Base-by-base conservation (phyloP, 2,888 invertebrate genomes). In the Drosophila barbarae region DNA sequence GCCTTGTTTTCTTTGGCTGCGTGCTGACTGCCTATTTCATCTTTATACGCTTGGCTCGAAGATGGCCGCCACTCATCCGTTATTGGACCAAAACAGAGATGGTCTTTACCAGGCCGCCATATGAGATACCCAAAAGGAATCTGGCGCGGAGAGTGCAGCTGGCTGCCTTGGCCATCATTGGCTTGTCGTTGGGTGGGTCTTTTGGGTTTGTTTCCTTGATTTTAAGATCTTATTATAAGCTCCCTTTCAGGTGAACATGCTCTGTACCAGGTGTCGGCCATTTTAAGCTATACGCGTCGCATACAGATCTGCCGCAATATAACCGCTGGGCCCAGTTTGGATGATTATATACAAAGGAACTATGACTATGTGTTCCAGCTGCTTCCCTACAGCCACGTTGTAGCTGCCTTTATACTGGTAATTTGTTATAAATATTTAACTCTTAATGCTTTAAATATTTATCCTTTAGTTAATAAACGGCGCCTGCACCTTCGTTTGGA, bases 401-500 rank as follows among this genome's bases (percentile, higher is more conserved):
- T 74, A 3, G 86, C 71, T 8, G 26, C 75, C 6, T 69, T 56
- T 23, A 59, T 84, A 8, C 36, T 88, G 84, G 89, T 86, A 71
- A 79, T 28, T 10, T 0, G 0, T n/a, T n/a, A 44, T 1, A 9
- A 47, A 12, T 26, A 12, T 13, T n/a, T 15, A 6, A n/a, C 7
- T 32, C 15, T 21, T 3, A n/a, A 23, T 46, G 1, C 2, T 10
- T 3, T 0, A n/a, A n/a, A n/a, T 5, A 30, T 9, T 26, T 23
- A 21, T 18, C 5, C 18, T 0, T 5, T 15, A 87, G 88, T 10
- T 83, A 1, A 42, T 80, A 3, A 87, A 85, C 60, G 78, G 67
- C 10, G 52, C 60, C 39, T 85, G 85, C 44, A 94, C 94, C 0
- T 92, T 93, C 53, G 90, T 93, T 3, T 95, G 94, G 94, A 94